Percentiles rank a stretch among this genome's conserved stretches.
Evolutionary conservation across 2,888 invertebrate genomes (phyloP).

Genomic region (Drosophila robusta): DNA sequence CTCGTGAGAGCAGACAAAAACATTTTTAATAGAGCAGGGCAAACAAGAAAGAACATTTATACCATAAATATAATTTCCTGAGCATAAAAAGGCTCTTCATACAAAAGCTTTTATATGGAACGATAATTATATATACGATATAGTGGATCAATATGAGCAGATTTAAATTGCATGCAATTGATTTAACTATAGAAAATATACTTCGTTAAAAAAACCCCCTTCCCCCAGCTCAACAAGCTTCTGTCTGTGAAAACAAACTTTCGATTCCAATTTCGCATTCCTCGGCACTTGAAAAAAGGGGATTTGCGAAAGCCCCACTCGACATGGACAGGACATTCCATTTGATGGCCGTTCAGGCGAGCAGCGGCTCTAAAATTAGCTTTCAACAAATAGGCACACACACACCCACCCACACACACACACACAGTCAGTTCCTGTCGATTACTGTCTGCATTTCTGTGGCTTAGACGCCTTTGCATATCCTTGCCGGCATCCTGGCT

Average conservation of each 20-base stretch:
- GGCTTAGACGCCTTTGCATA: constrained; percentile 31
- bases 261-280: constrained; percentile 18
- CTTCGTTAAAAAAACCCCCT: neutral
- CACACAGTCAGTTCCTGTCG: constrained; percentile 13
- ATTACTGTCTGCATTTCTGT: constrained; percentile 40
- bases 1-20: neutral
- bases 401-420: constrained; percentile 5
- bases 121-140: too few relatives aligned
- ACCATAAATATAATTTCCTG: too few relatives aligned
- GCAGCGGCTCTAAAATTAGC: constrained; percentile 52
- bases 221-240: neutral
- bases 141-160: neutral
- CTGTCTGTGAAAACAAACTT: constrained; percentile 9
- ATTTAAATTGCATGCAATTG: neutral
- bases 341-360: constrained; percentile 18
- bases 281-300: constrained; percentile 18
- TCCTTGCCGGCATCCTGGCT: constrained; percentile 4
- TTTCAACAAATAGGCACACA: constrained; percentile 33
- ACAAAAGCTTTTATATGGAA: too few relatives aligned
- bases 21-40: neutral
- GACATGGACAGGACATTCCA: constrained; percentile 33
- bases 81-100: too few relatives aligned
- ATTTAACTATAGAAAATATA: too few relatives aligned
- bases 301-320: constrained; percentile 16
- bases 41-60: too few relatives aligned